These are phyloP conservation scores for Sturnus vulgaris DNA, from an alignment of 2,113 vertebrate genomes.

Conservation along the genomic window DNA sequence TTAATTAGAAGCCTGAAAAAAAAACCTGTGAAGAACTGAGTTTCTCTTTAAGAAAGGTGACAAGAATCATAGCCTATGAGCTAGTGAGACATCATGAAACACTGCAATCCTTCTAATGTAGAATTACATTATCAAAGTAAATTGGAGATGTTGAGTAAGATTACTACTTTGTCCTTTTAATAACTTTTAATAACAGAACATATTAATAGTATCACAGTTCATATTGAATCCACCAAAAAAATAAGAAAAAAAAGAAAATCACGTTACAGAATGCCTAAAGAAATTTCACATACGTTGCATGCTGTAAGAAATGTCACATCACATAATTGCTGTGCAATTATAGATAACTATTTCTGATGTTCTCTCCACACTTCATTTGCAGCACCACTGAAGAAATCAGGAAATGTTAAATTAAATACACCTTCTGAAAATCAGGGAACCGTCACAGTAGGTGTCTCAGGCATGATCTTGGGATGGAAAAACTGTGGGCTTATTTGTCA, in stretches of 20 bases:
- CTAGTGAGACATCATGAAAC: background rate
- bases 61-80: background rate
- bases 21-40: background rate
- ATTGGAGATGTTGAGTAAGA: background rate
- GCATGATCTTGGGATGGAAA: background rate
- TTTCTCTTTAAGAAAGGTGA: background rate
- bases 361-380: background rate
- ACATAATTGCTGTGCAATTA: background rate
- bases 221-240: background rate
- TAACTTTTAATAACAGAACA: background rate
- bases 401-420: background rate
- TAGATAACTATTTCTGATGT: background rate
- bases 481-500: background rate
- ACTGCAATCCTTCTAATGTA: background rate
- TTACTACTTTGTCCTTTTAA: background rate
- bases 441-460: background rate
- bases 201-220: background rate
- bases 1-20: background rate
- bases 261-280: background rate
- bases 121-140: background rate
- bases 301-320: background rate
- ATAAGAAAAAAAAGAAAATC: background rate
- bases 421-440: background rate
- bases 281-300: background rate
- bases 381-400: background rate